Evolutionary conservation across 2,888 invertebrate genomes (phyloP).

Genomic region (Luffia ferchaultella): DNA sequence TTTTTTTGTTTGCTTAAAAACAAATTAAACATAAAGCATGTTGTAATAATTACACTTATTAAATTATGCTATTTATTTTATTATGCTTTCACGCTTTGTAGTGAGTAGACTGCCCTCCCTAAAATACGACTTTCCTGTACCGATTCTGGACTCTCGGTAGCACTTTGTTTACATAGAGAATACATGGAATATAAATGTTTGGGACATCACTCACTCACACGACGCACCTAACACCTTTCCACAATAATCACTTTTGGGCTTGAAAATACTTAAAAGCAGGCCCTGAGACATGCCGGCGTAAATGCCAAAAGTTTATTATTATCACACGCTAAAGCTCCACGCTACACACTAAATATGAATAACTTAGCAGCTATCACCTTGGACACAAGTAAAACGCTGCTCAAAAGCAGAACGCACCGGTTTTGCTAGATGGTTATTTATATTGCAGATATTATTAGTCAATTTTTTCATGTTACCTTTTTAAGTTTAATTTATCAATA

Average conservation of each 20-base stretch:
- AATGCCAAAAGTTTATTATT: not conserved
- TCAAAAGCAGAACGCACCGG: slow-evolving; percentile 53
- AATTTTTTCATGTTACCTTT: no score
- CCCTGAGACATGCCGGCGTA: not conserved
- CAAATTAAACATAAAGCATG: no score
- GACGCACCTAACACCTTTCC: slow-evolving; percentile 32
- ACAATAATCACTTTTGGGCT: slow-evolving; percentile 3
- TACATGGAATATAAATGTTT: slow-evolving; percentile 58
- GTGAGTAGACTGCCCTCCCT: slow-evolving; percentile 32
- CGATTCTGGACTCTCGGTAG: slow-evolving; percentile 58
- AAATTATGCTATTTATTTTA: no score
- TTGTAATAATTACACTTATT: no score
- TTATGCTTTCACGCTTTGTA: not conserved
- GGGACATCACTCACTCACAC: slow-evolving; percentile 64
- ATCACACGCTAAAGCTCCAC: not conserved
- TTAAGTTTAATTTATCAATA: no score
- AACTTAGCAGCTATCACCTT: slow-evolving; percentile 4
- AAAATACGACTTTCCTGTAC: slow-evolving; percentile 56
- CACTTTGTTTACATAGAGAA: slow-evolving; percentile 35
- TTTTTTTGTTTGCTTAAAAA: no score
- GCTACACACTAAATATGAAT: not conserved
- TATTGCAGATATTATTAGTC: no score
- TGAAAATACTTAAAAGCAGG: not conserved
- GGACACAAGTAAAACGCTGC: slow-evolving; percentile 33
- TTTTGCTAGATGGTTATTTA: not conserved